These are phyloP conservation scores for Squalus acanthias DNA, from an alignment of 2,797 vertebrate genomes.

Conservation along the genomic window DNA sequence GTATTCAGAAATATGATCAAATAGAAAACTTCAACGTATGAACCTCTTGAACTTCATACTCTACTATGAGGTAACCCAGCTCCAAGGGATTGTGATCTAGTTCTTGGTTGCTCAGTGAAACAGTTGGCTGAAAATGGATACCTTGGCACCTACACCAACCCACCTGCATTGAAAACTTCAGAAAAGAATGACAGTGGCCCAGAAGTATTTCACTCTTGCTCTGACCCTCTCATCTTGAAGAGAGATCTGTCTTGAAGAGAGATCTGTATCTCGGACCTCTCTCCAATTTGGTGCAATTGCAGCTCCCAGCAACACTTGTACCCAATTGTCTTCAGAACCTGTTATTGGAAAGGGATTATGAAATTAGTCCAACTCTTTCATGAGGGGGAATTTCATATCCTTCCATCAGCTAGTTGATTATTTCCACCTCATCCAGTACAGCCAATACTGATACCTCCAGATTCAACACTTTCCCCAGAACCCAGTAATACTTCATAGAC, in stretches of 20 bases:
- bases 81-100: background rate
- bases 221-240: too few relatives aligned
- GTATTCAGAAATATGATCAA: background rate
- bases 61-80: background rate
- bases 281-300: too few relatives aligned
- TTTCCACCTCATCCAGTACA: background rate
- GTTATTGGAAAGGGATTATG: background rate
- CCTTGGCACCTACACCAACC: too few relatives aligned
- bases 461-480: background rate
- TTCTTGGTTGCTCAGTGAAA: background rate
- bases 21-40: background rate
- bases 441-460: background rate
- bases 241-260: too few relatives aligned
- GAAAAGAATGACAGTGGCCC: too few relatives aligned
- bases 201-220: too few relatives aligned
- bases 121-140: background rate
- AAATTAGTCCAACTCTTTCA: background rate
- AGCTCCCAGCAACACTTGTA: background rate
- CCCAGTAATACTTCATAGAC: background rate
- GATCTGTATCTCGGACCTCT: too few relatives aligned
- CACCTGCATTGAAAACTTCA: too few relatives aligned
- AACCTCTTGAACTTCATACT: background rate
- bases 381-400: background rate
- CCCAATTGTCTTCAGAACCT: background rate
- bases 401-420: background rate